phyloP scores from a whole-genome alignment of 1,140 invertebrate species.

The Lerema accius region DNA sequence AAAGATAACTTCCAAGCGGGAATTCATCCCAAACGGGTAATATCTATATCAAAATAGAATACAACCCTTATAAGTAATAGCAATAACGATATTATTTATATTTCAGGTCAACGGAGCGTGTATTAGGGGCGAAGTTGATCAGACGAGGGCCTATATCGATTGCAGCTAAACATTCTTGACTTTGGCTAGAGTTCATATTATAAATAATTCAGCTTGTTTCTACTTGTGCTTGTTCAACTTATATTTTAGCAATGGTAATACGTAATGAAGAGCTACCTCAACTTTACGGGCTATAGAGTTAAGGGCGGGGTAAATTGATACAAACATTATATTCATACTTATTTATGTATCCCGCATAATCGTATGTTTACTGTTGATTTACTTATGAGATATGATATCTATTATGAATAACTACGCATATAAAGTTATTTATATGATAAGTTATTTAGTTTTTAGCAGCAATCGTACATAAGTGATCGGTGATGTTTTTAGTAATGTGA shows the following conservation, averaged over 20 bases:
- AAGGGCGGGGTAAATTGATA: neutral
- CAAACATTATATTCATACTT: neutral
- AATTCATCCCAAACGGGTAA: neutral
- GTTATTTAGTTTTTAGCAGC: too few relatives aligned
- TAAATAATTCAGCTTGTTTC: conserved; percentile 30
- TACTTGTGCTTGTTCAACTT: conserved; percentile 21
- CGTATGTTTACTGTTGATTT: neutral
- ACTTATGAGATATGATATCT: neutral
- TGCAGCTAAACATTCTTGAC: conserved; percentile 32
- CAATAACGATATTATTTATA: conserved; percentile 32
- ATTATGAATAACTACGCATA: too few relatives aligned
- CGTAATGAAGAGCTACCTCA: conserved; percentile 1
- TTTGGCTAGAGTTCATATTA: conserved; percentile 27
- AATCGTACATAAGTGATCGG: too few relatives aligned
- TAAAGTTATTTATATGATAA: too few relatives aligned
- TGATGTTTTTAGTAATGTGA: too few relatives aligned
- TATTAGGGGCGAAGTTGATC: conserved; percentile 27
- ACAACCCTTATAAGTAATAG: conserved; percentile 28
- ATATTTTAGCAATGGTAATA: conserved; percentile 20
- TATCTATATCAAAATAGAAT: conserved; percentile 11
- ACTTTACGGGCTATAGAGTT: conserved; percentile 1
- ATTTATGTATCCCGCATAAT: neutral
- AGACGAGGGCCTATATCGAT: conserved; percentile 23
- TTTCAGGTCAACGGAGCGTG: conserved; percentile 28
- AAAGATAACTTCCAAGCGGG: too few relatives aligned